Conservation (phyloP, 2,888 invertebrate genomes). For the Rhyacophila evoluta region DNA sequence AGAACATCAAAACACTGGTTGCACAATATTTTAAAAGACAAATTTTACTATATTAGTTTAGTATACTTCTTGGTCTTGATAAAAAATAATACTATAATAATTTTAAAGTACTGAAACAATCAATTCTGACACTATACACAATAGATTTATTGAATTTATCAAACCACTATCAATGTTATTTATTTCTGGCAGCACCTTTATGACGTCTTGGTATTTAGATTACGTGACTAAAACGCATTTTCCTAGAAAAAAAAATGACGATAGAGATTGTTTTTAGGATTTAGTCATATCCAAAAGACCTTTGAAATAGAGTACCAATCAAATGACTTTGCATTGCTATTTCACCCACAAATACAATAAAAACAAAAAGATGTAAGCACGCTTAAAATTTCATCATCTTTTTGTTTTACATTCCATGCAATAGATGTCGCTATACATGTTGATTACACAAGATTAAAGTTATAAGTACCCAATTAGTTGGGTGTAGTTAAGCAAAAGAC, state of each 20-base stretch:
- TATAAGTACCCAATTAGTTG: too few relatives aligned
- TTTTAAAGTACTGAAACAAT: too few relatives aligned
- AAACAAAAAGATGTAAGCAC: background rate
- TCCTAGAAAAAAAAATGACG: background rate
- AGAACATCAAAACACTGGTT: background rate
- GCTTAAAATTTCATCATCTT: constrained; percentile 8
- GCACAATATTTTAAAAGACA: too few relatives aligned
- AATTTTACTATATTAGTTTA: too few relatives aligned
- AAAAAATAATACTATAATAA: too few relatives aligned
- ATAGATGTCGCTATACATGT: background rate
- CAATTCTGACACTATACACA: too few relatives aligned
- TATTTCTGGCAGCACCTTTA: background rate
- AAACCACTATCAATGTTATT: background rate
- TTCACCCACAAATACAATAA: background rate
- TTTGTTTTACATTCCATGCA: background rate
- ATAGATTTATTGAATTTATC: too few relatives aligned
- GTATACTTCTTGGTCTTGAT: too few relatives aligned
- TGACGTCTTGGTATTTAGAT: background rate
- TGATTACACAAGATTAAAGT: too few relatives aligned
- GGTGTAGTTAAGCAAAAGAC: too few relatives aligned
- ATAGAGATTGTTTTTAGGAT: background rate
- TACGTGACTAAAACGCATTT: background rate
- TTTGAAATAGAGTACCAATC: background rate
- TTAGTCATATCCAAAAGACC: background rate
- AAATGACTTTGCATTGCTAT: background rate